Base-by-base conservation (phyloP, 92 coral and sea anemone genomes). In the Palythoa grandiflora region DNA sequence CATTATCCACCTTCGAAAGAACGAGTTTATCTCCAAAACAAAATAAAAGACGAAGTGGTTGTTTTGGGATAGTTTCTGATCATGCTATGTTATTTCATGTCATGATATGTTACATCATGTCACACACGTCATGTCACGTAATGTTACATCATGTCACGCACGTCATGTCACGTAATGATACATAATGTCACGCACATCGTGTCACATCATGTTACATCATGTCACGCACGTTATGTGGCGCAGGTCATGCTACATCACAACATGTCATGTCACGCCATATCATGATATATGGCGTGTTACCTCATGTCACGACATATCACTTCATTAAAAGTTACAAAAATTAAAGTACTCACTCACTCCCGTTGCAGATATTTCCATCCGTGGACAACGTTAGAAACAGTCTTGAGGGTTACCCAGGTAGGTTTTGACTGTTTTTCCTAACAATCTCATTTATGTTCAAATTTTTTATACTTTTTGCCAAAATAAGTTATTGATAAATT, bases 351-450 rank as follows among this genome's bases (percentile, higher is more conserved):
- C 20, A 68, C 37, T 59, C 17, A 2, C 19, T 19, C 79, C 19
- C 57, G 73, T 59, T 70, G 12, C 60, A 97, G 99, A 87, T 97
- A 50, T 97, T 97, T 80, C 99, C 99, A 7, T 75, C 98, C 28
- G 99, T 95, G 75, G 96, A 97, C 61, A 88, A 95, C 86, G 98
- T 97, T 2, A 90, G 99, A 19, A 75, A 68, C 53, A 97, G 99
- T 78, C 91, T 97, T 21, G 98, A 97, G 80, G 99, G 99, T 38
- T 97, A 97, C 73, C 93, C 98, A 89, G 99, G 99, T 95, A 78
- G 21, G 65, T 57, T 19, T 79, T 38, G 16, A 76, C 38, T n/a
- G 0, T 6, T 1, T 0, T 5, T 5, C 16, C 28, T 21, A 1
- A 57, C 83, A 19, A 37, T 11, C 36, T 14, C 28, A 28, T 28